Conservation (phyloP, 2,888 invertebrate genomes). For the Euclidia mi region DNA sequence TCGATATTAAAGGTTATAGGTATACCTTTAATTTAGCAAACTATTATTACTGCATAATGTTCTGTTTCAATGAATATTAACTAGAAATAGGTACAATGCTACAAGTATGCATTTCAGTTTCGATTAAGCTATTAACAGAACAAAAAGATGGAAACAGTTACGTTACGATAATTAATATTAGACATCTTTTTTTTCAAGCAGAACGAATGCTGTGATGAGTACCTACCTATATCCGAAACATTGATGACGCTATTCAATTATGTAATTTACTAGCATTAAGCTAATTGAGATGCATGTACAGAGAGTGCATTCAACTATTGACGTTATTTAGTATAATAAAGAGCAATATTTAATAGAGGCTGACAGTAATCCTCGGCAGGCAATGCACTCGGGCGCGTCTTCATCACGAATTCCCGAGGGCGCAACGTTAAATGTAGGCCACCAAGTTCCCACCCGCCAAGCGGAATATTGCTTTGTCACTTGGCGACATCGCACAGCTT, state of each 20-base stretch:
- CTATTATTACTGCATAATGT: too few relatives aligned
- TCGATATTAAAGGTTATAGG: too few relatives aligned
- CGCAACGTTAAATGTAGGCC: conserved; percentile 87
- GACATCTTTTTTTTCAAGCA: too few relatives aligned
- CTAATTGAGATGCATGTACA: conserved; percentile 38
- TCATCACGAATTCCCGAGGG: conserved; percentile 87
- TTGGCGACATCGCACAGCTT: conserved; percentile 85
- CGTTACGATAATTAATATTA: too few relatives aligned
- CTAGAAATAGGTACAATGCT: too few relatives aligned
- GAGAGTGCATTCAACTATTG: conserved; percentile 38
- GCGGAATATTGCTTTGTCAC: conserved; percentile 89
- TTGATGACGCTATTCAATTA: neutral
- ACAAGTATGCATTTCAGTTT: too few relatives aligned
- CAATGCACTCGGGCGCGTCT: conserved; percentile 79
- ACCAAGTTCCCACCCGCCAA: conserved; percentile 80
- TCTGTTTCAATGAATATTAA: too few relatives aligned
- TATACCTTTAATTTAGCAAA: too few relatives aligned
- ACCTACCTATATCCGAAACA: too few relatives aligned
- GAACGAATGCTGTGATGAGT: too few relatives aligned
- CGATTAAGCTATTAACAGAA: too few relatives aligned
- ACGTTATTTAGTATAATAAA: conserved; percentile 67
- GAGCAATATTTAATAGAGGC: conserved; percentile 77
- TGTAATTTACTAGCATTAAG: neutral
- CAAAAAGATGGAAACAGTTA: too few relatives aligned
- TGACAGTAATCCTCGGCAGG: conserved; percentile 79